Conservation (phyloP, 2,888 invertebrate species). For the Crocallis elinguaria region DNA sequence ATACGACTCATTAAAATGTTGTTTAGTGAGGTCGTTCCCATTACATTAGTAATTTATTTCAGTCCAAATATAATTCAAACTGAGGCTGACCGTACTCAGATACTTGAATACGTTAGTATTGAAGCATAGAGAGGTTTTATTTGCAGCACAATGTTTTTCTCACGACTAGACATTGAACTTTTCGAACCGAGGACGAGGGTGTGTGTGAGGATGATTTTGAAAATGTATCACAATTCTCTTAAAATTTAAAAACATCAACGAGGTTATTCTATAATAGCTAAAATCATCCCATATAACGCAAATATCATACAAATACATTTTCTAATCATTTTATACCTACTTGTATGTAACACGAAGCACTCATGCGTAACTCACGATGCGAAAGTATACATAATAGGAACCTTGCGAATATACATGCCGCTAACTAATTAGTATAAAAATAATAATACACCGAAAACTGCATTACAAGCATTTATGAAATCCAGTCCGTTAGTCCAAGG, state of each 20-base stretch:
- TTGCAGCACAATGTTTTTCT: background rate
- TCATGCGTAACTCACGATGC: background rate
- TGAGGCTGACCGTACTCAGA: background rate
- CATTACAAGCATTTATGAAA: conserved; percentile 47
- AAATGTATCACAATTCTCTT: no score
- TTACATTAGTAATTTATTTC: conserved; percentile 25
- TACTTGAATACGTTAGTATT: background rate
- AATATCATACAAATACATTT: background rate
- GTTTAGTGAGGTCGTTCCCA: conserved; percentile 21
- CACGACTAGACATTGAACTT: conserved; percentile 2
- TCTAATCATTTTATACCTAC: no score
- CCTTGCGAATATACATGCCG: conserved; percentile 4
- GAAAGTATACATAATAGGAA: background rate
- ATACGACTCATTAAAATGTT: conserved; percentile 19
- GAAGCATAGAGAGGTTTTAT: conserved; percentile 1
- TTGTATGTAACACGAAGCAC: background rate
- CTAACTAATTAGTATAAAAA: conserved; percentile 20
- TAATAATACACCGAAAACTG: conserved; percentile 9
- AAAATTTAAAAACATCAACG: no score
- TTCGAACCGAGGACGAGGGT: background rate
- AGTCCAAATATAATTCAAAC: conserved; percentile 9
- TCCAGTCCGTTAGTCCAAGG: conserved; percentile 61
- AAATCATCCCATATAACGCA: background rate
- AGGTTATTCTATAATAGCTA: background rate
- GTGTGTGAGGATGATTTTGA: no score